These are phyloP conservation scores for Sitophilus oryzae DNA, from an alignment of 1,140 invertebrate species.

Conservation along the genomic window DNA sequence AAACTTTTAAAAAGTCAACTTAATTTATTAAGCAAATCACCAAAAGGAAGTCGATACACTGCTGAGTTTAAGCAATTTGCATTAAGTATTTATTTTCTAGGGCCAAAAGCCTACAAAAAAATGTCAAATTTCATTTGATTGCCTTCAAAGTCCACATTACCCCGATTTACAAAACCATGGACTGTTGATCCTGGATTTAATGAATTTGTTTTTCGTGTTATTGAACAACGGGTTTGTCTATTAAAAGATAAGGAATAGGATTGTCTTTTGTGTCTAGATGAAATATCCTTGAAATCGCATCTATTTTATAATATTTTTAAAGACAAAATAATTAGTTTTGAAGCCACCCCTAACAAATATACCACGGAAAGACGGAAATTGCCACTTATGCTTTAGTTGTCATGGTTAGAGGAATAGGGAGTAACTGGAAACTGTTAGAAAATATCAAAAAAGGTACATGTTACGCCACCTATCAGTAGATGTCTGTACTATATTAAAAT, in stretches of 20 bases:
- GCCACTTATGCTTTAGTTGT: too few relatives aligned
- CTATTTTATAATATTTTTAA: too few relatives aligned
- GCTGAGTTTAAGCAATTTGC: conserved; percentile 14
- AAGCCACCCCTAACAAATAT: too few relatives aligned
- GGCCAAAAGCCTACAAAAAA: conserved; percentile 10
- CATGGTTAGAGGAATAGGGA: too few relatives aligned
- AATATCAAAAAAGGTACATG: too few relatives aligned
- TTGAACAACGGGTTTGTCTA: not conserved
- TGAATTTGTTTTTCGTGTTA: conserved; percentile 2
- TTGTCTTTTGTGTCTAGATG: not conserved
- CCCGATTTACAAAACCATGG: not conserved
- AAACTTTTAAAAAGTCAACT: conserved; percentile 12
- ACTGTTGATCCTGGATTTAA: not conserved
- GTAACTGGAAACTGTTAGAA: too few relatives aligned
- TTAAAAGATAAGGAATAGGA: not conserved
- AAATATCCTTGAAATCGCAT: too few relatives aligned
- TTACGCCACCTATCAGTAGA: too few relatives aligned
- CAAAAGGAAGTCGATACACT: conserved; percentile 7
- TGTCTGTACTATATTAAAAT: too few relatives aligned
- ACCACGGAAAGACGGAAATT: too few relatives aligned
- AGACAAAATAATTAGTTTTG: too few relatives aligned
- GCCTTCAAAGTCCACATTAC: not conserved
- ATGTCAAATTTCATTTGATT: conserved; percentile 5
- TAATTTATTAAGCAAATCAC: not conserved
- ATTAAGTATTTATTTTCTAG: too few relatives aligned